Evolutionary conservation across 2,113 vertebrate species (phyloP).

Genomic region (Archilochus colubris): DNA sequence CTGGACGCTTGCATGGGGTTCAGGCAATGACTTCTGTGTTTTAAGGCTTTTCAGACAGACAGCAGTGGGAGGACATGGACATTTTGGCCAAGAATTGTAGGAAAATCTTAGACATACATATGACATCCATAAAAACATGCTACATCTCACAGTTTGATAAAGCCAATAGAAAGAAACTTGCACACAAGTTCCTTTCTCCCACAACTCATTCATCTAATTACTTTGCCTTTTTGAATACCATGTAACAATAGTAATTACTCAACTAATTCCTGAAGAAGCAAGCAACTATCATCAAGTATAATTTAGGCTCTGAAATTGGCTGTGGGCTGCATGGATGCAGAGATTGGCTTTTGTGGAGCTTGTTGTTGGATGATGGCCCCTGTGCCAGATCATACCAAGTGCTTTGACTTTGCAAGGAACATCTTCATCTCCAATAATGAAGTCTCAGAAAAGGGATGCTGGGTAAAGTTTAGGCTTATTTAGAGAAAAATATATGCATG

Average conservation of each 20-base stretch:
- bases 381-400: not conserved
- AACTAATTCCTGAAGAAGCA: not conserved
- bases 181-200: not conserved
- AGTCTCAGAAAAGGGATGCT: not conserved
- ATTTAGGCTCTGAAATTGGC: not conserved
- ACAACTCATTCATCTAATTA: not conserved
- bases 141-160: not conserved
- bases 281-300: not conserved
- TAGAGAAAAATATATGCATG: not conserved
- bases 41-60: not conserved
- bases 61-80: not conserved
- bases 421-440: not conserved
- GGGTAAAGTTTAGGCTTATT: not conserved
- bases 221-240: not conserved
- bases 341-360: not conserved
- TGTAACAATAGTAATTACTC: not conserved
- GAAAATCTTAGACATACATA: not conserved
- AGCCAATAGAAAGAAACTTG: not conserved
- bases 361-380: not conserved
- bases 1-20: not conserved
- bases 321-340: accelerated
- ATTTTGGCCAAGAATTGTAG: not conserved
- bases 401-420: not conserved
- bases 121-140: accelerated
- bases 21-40: not conserved